Evolutionary conservation across 2,888 invertebrate genomes (phyloP), one percentile per base, ranked within the genome.

Genomic region (Agelastica alni): DNA sequence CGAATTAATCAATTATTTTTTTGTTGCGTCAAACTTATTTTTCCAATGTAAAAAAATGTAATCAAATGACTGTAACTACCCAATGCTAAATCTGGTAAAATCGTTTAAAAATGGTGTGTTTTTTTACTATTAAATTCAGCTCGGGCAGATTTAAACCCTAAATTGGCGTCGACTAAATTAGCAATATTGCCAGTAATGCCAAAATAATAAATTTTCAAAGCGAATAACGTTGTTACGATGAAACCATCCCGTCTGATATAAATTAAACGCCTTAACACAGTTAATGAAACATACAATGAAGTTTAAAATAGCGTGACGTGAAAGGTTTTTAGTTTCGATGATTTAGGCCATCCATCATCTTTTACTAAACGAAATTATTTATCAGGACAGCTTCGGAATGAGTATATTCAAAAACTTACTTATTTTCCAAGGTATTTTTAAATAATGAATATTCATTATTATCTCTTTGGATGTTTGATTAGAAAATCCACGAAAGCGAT

Each of bases 231-330:
- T 62, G 61, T 60, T 51, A 49, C 52, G 49, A 42, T 42, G 55
- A 59, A 57, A 59, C 52, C 53, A 49, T 44, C 53, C 34, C 34
- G 37, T 47, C 51, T 47, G 46, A 51, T 58, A 61, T 55, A 63
- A 63, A 63, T 63, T 60, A 59, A 63, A 59, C 58, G 59, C 49
- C 52, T 53, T 63, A 56, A 45, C 56, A 47, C 47, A 58, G 60
- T 59, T 63, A 59, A 63, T 63, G 60, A 59, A 60, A 57, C 54
- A 56, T 59, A 59, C 60, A 60, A 61, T 63, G 60, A 60, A 62
- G 63, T 60, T 59, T 59, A 63, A 62, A 63, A 60, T 63, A 42
- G 62, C 63, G 62, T 65, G 63, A 60, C 56, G 65, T 57, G 58
- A 48, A 58, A 53, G 53, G 60, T 58, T 63, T 65, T 61, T 62